Evolutionary conservation across 92 coral and sea anemone species (phyloP), one percentile per base, ranked within the genome.

Genomic region (Paramuricea clavata): DNA sequence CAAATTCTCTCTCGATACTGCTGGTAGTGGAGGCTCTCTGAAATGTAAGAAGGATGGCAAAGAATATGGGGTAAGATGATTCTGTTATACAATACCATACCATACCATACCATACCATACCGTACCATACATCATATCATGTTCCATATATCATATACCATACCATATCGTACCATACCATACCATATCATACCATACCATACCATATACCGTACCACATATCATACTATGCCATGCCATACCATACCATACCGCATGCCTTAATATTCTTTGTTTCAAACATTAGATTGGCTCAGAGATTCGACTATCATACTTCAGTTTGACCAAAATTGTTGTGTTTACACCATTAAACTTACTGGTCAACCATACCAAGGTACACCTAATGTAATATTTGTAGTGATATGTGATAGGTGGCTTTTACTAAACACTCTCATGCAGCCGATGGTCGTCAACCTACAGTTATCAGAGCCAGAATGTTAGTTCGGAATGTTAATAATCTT

Each of bases 1-100:
- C 81, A 94, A 93, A 87, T 96, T 96, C 61, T 96, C 99, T 77
- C 87, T 96, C 30, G 99, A 96, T 65, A 92, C 97, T 4, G 99
- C 92, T 9, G 99, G 99, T 62, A 96, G 99, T 31, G 98, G 98
- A 2, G 99, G 99, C 12, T 90, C 95, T 3, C 76, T 96, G 72
- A 96, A 93, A 56, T 79, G 84, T 61, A 85, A 89, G 82, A 76
- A 87, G 23, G 83, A 86, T 76, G 99, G 92, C 8, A 91, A 92
- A 34, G 88, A 85, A 34, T 90, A 87, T 12, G 99, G 95, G 93
- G 99, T 93, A 83, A 67, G 85, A 35, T 10, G 50, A 11, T 19
- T 27, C 12, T 6, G 3, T 54, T 17, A 47, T 15, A 1, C 2
- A n/a, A 39, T 39, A 4, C 44, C 44, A 4, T 39, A 10, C n/a